Base-by-base conservation (phyloP, 2,888 invertebrate genomes). In the Dolichomitus sp. region DNA sequence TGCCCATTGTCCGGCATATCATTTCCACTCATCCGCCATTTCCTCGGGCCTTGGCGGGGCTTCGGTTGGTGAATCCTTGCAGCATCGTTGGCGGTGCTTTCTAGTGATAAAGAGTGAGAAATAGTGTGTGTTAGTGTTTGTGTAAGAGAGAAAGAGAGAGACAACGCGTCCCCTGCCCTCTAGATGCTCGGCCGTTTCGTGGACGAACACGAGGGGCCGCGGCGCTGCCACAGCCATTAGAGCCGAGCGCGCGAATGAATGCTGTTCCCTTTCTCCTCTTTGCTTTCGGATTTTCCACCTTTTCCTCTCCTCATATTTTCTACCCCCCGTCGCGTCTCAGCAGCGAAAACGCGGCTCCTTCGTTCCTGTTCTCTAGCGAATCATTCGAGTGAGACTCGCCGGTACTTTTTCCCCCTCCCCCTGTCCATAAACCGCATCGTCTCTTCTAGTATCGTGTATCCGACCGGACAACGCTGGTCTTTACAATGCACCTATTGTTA, bases 1-100 rank as follows among this genome's bases (percentile, higher is more conserved):
- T 91, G 88, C 89, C 91, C 90, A 91, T 92, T 92, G 92, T 92
- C 91, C 91, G 85, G 91, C 90, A 91, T 91, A 92, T 91, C 90
- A 92, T 92, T 92, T 92, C 90, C 91, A 89, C 90, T 90, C 88
- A 89, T 88, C 88, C 86, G 84, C 85, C 81, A 90, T 91, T 91
- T 91, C 89, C 91, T 89, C 88, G 88, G 79, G 87, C 86, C 73
- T 82, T 80, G 68, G 81, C 81, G 86, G 84, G 84, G 84, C 70
- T 83, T 81, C 83, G 77, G 81, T 42, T 54, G 52, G 77, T 76
- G 82, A 79, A 79, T 79, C 61, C 61, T 75, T 52, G 54, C 66
- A 27, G 37, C 37, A 27, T 27, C 68, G 68, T 69, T 50, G 52
- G 69, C 40, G 40, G 42, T 52, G 37, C 52, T 19, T 19, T 14